Conservation (phyloP, 2,113 vertebrate genomes). For the Sciurus niger region DNA sequence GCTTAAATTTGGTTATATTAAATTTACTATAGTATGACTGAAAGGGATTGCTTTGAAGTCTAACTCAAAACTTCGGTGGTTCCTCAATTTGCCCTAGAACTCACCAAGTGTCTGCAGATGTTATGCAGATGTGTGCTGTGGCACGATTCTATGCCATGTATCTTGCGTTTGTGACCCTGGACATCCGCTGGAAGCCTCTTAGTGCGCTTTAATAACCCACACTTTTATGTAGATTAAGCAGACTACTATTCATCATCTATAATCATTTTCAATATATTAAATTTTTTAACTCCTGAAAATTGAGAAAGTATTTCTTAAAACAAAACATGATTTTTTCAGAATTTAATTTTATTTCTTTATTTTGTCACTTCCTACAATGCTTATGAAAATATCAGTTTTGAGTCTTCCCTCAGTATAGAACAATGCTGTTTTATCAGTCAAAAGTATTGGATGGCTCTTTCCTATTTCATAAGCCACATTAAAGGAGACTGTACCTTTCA, state of each 20-base stretch:
- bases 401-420: not conserved
- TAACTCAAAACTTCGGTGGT: constrained; percentile 19
- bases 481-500: not conserved
- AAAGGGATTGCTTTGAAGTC: constrained; percentile 50
- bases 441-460: not conserved
- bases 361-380: not conserved
- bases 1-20: constrained; percentile 61
- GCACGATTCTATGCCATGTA: not conserved
- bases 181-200: not conserved
- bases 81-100: not conserved
- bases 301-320: constrained; percentile 43
- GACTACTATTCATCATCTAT: constrained; percentile 29
- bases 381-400: not conserved
- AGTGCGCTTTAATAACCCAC: not conserved
- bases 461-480: not conserved
- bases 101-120: constrained; percentile 34
- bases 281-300: constrained; percentile 55
- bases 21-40: constrained; percentile 52
- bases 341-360: not conserved
- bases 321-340: not conserved
- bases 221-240: constrained; percentile 56
- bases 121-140: not conserved
- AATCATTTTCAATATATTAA: constrained; percentile 57
- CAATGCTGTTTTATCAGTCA: not conserved
- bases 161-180: not conserved